phyloP scores from a whole-genome alignment of 2,113 vertebrate species.

The Thalassoma bifasciatum region DNA sequence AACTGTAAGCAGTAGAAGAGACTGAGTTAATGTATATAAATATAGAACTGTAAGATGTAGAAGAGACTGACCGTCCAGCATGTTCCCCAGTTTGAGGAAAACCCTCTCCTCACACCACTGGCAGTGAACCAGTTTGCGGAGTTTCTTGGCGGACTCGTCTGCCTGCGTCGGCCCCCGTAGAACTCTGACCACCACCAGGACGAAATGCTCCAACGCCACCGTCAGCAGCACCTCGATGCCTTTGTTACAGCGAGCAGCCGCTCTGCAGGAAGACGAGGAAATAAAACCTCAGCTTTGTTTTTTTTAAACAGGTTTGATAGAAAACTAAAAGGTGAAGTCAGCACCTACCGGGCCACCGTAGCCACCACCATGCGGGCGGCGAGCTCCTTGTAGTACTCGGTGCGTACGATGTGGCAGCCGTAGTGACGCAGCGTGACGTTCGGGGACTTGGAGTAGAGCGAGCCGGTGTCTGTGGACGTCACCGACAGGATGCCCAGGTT shows the following conservation, averaged over 20 bases:
- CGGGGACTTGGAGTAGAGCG: slow-evolving; percentile 93
- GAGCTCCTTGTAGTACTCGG: slow-evolving; percentile 95
- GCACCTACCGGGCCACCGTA: slow-evolving; percentile 88
- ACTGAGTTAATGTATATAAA: too few relatives aligned
- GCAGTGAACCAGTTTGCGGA: slow-evolving; percentile 93
- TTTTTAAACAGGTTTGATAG: too few relatives aligned
- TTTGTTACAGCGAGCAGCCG: slow-evolving; percentile 96
- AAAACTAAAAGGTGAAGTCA: too few relatives aligned
- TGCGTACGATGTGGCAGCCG: slow-evolving; percentile 91
- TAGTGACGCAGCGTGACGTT: slow-evolving; percentile 95
- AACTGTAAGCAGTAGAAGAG: too few relatives aligned
- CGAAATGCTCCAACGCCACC: slow-evolving; percentile 95
- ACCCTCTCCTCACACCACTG: slow-evolving; percentile 98
- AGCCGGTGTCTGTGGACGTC: slow-evolving; percentile 94
- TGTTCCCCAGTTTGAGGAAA: slow-evolving; percentile 91
- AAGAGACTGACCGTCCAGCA: slow-evolving; percentile 90
- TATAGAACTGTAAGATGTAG: too few relatives aligned
- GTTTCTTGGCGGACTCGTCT: slow-evolving; percentile 89
- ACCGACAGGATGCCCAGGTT: slow-evolving; percentile 95
- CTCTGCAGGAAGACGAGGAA: too few relatives aligned
- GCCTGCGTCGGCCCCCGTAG: slow-evolving; percentile 91
- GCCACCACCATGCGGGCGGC: slow-evolving; percentile 91
- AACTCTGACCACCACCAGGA: slow-evolving; percentile 94
- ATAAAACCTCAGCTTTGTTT: too few relatives aligned
- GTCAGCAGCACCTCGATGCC: slow-evolving; percentile 94